A percentile compares a stretch with the other conserved stretches of the same genome.
These are phyloP conservation scores for Axea sp. DNA, from an alignment of 2,888 invertebrate genomes.

Conservation along the genomic window DNA sequence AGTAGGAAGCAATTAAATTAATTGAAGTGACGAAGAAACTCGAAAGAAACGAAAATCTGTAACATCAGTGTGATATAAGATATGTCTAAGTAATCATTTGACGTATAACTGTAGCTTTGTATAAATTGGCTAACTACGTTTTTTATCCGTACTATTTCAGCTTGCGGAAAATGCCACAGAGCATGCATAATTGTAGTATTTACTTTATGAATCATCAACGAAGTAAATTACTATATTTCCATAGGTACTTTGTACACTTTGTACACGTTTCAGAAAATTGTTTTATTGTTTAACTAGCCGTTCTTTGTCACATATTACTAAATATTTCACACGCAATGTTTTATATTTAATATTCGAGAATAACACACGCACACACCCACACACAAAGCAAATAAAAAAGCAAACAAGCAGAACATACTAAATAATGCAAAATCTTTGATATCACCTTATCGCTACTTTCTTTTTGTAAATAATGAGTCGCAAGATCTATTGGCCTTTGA, in stretches of 20 bases:
- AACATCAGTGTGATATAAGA: constrained; percentile 19
- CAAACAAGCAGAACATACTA: no score
- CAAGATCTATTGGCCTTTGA: constrained; percentile 5
- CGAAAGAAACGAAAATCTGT: constrained; percentile 3
- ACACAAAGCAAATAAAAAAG: background rate
- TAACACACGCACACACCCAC: no score
- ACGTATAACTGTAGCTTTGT: constrained; percentile 37
- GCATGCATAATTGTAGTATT: constrained; percentile 47
- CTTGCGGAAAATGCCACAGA: constrained; percentile 28
- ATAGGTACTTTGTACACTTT: constrained; percentile 21
- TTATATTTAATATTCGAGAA: no score
- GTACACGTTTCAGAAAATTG: constrained; percentile 26
- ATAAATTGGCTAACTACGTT: constrained; percentile 31
- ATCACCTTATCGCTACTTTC: background rate
- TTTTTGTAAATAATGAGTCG: constrained; percentile 1
- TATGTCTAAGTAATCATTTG: no score
- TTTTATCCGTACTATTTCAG: constrained; percentile 31
- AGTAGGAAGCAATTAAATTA: no score
- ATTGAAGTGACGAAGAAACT: no score
- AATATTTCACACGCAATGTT: no score
- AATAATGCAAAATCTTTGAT: background rate
- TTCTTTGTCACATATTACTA: background rate
- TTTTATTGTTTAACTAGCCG: constrained; percentile 15
- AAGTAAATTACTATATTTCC: constrained; percentile 13
- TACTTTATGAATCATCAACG: constrained; percentile 32